phyloP scores from a whole-genome alignment of 2,113 vertebrate species.

The Rhegmatorhina hoffmannsi region DNA sequence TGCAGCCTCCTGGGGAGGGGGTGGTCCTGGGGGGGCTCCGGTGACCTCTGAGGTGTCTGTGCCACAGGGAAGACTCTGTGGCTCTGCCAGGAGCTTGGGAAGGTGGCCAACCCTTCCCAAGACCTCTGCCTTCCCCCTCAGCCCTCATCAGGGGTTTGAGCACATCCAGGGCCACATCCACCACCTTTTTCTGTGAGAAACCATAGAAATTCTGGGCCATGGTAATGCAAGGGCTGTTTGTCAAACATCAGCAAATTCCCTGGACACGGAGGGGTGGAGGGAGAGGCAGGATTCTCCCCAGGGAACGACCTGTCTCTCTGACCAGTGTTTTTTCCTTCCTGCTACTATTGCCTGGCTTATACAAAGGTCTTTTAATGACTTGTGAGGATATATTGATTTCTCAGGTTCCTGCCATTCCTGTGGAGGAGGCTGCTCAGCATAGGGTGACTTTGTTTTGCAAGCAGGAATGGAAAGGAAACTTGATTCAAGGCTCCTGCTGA shows the following conservation, averaged over 20 bases:
- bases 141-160: neutral
- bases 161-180: neutral
- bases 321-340: conserved; percentile 18
- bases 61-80: neutral
- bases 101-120: neutral
- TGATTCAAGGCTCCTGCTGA: neutral
- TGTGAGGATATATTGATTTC: neutral
- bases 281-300: neutral
- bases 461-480: neutral
- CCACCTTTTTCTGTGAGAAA: neutral
- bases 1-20: conserved; percentile 25
- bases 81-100: neutral
- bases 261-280: neutral
- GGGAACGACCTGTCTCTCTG: neutral
- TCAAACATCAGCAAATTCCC: neutral
- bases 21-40: neutral
- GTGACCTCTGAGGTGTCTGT: neutral
- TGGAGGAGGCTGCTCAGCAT: neutral
- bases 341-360: neutral
- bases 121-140: neutral
- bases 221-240: neutral
- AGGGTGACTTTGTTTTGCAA: neutral
- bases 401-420: neutral
- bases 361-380: conserved; percentile 21
- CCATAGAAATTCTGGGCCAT: neutral